Evolutionary conservation across 2,113 vertebrate genomes (phyloP).

Genomic region (Meles meles): DNA sequence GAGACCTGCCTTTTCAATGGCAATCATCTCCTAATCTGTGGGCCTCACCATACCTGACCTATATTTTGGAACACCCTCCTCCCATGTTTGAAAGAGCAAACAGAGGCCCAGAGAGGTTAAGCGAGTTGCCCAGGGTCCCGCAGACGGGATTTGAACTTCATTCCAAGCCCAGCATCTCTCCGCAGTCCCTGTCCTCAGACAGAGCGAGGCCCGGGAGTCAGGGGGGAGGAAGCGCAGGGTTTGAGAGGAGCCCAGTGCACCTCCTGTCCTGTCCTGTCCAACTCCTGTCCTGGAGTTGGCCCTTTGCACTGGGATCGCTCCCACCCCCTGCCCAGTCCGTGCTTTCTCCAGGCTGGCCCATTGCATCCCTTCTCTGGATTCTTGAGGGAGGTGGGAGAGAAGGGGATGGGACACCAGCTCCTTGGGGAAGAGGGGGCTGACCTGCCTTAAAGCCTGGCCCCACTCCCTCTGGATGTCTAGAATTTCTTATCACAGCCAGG

Average conservation of each 20-base stretch:
- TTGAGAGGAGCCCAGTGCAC: no score
- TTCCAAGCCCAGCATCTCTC: not conserved
- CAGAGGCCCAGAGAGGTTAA: not conserved
- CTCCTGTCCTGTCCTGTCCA: no score
- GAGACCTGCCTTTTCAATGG: not conserved
- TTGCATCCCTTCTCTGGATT: not conserved
- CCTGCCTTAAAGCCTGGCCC: not conserved
- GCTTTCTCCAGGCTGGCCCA: not conserved
- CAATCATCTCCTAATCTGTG: not conserved
- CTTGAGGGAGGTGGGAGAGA: not conserved
- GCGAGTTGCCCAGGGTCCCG: not conserved
- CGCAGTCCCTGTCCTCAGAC: not conserved
- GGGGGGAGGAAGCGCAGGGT: accelerated
- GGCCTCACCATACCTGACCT: not conserved
- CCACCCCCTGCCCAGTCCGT: not conserved
- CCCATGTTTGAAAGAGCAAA: not conserved
- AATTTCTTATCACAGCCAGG: not conserved
- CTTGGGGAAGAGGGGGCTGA: not conserved
- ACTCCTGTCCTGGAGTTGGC: not conserved
- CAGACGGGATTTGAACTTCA: not conserved
- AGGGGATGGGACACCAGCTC: not conserved
- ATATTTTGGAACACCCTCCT: not conserved
- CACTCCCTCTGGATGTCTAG: not conserved
- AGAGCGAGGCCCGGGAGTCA: not conserved
- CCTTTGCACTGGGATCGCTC: not conserved